A percentile compares a stretch with the other conserved stretches of the same genome.
Conservation (phyloP, 1,140 invertebrate genomes). For the Uloborus diversus region DNA sequence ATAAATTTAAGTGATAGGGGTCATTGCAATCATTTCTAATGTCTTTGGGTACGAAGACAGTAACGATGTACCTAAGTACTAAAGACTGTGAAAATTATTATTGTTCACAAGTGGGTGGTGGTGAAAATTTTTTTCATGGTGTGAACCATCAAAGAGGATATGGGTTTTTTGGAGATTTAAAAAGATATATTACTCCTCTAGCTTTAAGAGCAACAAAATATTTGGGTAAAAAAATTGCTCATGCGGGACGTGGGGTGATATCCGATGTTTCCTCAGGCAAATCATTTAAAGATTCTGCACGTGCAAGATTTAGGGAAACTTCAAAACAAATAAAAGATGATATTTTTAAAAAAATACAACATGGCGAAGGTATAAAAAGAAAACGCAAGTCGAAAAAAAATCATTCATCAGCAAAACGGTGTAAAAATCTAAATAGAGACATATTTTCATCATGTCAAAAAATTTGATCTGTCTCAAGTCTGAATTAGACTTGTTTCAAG, state of each 20-base stretch:
- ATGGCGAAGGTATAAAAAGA: conserved; percentile 1
- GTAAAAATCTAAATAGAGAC: neutral
- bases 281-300: neutral
- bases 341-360: neutral
- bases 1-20: neutral
- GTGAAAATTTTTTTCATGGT: neutral
- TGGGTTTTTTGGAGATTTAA: neutral
- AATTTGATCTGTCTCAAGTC: neutral
- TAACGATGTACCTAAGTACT: neutral
- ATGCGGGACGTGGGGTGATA: neutral
- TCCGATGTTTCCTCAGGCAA: neutral
- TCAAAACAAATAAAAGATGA: neutral
- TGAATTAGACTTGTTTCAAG: neutral
- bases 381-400: neutral
- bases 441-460: neutral
- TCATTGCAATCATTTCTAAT: neutral
- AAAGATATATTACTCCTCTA: neutral
- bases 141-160: neutral
- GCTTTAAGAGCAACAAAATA: neutral
- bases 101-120: neutral
- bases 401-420: neutral
- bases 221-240: neutral
- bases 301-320: neutral
- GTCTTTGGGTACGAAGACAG: too few relatives aligned
- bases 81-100: neutral